Evolutionary conservation across 2,888 invertebrate species (phyloP).

Genomic region (Odontomyia ornata): DNA sequence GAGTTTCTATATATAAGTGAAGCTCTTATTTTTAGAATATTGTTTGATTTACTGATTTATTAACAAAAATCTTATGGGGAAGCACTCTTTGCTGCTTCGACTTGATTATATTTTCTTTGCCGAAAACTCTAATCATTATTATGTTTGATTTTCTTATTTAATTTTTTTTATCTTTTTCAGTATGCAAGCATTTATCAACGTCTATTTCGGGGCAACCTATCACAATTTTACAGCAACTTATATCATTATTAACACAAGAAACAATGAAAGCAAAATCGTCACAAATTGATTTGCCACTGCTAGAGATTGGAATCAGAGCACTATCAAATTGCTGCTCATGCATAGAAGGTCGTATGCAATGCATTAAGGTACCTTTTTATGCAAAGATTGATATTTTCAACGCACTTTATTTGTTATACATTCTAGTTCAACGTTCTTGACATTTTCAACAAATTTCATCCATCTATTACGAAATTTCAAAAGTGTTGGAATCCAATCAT

Average conservation of each 20-base stretch:
- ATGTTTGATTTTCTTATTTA: no score
- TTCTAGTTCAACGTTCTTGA: constrained; percentile 56
- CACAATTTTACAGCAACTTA: constrained; percentile 58
- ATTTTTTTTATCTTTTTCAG: constrained; percentile 46
- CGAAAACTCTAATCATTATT: not conserved
- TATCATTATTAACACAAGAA: constrained; percentile 57
- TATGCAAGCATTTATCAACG: constrained; percentile 59
- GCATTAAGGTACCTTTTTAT: constrained; percentile 54
- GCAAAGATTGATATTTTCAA: not conserved
- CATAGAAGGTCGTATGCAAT: constrained; percentile 59
- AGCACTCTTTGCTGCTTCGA: no score
- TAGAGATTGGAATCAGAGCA: constrained; percentile 56
- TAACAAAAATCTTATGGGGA: no score
- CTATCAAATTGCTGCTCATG: constrained; percentile 61
- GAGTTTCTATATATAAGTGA: no score
- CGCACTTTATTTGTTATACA: not conserved
- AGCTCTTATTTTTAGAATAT: no score
- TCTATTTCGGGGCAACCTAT: constrained; percentile 54
- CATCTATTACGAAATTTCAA: constrained; percentile 53
- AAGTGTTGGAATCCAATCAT: constrained; percentile 56
- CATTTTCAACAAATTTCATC: constrained; percentile 59
- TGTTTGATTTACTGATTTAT: no score
- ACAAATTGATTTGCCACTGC: constrained; percentile 49
- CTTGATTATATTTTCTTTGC: not conserved
- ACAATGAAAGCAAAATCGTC: constrained; percentile 54